Evolutionary conservation across 2,797 vertebrate species (phyloP), one percentile per base, ranked within the genome.

Genomic region (Tokudaia tokunoshimensis): DNA sequence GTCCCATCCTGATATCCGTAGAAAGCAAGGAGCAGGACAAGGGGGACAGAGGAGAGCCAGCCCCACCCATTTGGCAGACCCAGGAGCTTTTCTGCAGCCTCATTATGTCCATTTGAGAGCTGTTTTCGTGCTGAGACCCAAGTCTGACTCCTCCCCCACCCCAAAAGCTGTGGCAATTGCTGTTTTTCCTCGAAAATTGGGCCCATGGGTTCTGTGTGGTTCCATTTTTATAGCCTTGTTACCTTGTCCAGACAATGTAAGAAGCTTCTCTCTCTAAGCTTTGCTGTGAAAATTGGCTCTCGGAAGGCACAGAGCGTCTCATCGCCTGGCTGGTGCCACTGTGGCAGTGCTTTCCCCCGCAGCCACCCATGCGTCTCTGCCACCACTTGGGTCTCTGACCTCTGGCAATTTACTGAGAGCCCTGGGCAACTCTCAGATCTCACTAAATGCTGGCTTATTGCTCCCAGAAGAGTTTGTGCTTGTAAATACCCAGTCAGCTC

Each of bases 171-270:
- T 81, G 92, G 94, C 95, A 95, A 65, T 96, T 1, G 12, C 93
- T 97, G 24, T 84, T 97, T 98, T 97, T 97, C 97, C 85, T 97
- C 55, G 94, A 95, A 98, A 97, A 98, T 94, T 96, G 96, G 96
- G 93, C 97, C 97, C 97, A 57, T 93, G 97, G 94, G 93, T 92
- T 95, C 95, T 95, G 91, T 92, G 89, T 97, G 95, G 95, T 96
- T 97, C 94, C 97, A 93, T 96, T 97, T 97, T 97, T 97, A 97
- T 92, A 97, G 96, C 92, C 92, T 96, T 95, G 97, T 97, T 98
- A 97, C 96, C 97, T 97, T 96, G 96, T 97, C 96, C 97, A 86
- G 59, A 57, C 81, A 76, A 96, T 98, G 95, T 94, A 92, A 96
- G 92, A 94, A 70, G 70, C 91, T 59, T 92, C 93, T 80, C 90